These are phyloP conservation scores for Serilophus lunatus DNA, from an alignment of 2,113 vertebrate genomes.

Conservation along the genomic window DNA sequence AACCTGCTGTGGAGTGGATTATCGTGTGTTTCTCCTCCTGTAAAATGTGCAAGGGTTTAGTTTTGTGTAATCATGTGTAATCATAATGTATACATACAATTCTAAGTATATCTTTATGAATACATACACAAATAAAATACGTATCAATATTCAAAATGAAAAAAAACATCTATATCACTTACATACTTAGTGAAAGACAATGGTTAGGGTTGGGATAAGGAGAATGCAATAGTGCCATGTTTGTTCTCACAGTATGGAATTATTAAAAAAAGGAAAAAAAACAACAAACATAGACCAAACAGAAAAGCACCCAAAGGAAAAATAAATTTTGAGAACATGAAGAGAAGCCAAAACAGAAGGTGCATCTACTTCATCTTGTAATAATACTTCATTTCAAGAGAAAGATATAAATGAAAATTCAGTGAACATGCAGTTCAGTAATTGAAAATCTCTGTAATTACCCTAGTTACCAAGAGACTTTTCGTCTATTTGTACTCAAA, in stretches of 20 bases:
- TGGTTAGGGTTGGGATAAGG: neutral
- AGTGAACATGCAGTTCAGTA: neutral
- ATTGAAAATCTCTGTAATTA: constrained; percentile 50
- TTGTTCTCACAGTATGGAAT: neutral
- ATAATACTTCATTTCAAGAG: constrained; percentile 12
- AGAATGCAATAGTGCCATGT: neutral
- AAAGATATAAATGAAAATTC: constrained; percentile 38
- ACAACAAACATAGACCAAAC: neutral
- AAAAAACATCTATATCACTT: too few species aligned
- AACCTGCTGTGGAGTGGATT: neutral
- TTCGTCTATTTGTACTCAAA: constrained; percentile 10
- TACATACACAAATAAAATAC: neutral
- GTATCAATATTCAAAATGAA: neutral
- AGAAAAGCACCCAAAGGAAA: constrained; percentile 46
- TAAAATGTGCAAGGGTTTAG: neutral
- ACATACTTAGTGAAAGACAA: neutral
- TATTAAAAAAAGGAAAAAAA: neutral
- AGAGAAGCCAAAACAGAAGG: constrained; percentile 22
- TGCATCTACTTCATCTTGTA: constrained; percentile 14
- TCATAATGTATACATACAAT: neutral
- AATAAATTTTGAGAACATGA: constrained; percentile 26
- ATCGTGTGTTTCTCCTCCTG: neutral
- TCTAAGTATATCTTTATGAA: neutral
- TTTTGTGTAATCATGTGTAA: neutral
- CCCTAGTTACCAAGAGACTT: constrained; percentile 8